These are phyloP conservation scores for Siniperca knerii DNA, from an alignment of 2,113 vertebrate species.

Conservation along the genomic window DNA sequence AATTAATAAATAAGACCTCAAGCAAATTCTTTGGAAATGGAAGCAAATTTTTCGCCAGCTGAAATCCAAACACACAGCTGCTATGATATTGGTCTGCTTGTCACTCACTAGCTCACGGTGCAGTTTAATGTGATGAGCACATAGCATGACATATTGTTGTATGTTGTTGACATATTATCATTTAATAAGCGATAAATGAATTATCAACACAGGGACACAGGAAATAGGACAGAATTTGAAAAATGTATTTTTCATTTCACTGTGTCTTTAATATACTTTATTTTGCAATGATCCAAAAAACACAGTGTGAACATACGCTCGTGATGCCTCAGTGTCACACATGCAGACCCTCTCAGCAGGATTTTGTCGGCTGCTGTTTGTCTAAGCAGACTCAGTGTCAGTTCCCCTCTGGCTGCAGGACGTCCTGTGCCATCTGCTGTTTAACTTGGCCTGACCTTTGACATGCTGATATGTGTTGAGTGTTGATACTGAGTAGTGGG, in stretches of 20 bases:
- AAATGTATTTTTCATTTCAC: background rate
- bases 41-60: too few relatives aligned
- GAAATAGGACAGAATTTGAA: background rate
- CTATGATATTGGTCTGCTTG: too few relatives aligned
- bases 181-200: background rate
- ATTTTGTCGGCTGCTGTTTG: slow-evolving; percentile 1
- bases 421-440: slow-evolving; percentile 32
- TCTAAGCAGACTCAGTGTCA: background rate
- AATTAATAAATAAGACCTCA: too few relatives aligned
- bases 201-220: background rate
- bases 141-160: too few relatives aligned
- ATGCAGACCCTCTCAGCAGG: slow-evolving; percentile 10
- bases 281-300: background rate
- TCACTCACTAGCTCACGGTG: too few relatives aligned
- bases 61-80: too few relatives aligned
- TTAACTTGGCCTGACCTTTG: slow-evolving; percentile 22
- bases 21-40: too few relatives aligned
- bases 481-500: background rate
- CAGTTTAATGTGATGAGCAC: too few relatives aligned
- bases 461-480: background rate
- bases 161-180: too few relatives aligned
- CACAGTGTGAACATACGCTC: slow-evolving; percentile 8
- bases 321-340: slow-evolving; percentile 2
- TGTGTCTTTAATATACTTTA: background rate
- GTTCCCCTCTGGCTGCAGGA: background rate